Evolutionary conservation across 2,888 invertebrate species (phyloP).

Genomic region (Megalurothrips usitatus): DNA sequence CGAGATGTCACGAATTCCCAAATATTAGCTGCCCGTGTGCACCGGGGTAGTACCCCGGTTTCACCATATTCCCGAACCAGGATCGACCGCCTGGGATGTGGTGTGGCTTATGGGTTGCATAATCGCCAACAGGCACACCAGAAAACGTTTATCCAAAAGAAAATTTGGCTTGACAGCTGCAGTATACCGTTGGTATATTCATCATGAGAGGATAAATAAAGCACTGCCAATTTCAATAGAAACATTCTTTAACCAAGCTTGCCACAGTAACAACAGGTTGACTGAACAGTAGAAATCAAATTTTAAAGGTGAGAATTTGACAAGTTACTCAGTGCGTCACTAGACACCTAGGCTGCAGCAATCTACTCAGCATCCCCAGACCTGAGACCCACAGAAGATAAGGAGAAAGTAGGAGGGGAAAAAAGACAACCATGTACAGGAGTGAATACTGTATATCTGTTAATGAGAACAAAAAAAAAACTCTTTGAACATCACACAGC

Average conservation of each 20-base stretch:
- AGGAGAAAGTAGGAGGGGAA: background rate
- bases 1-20: no score
- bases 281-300: background rate
- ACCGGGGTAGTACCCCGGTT: no score
- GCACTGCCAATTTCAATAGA: background rate
- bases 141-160: no score
- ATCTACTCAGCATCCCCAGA: background rate
- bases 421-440: background rate
- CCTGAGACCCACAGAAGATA: background rate
- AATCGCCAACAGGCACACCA: no score
- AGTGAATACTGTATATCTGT: conserved; percentile 11
- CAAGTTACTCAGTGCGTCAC: background rate
- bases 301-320: background rate
- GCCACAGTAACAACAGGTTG: background rate
- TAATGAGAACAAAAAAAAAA: conserved; percentile 23
- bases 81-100: no score
- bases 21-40: no score
- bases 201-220: background rate
- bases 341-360: background rate
- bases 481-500: conserved; percentile 11
- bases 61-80: no score
- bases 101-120: no score
- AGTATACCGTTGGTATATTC: no score
- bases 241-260: conserved; percentile 5
- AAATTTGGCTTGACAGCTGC: no score